These are phyloP conservation scores for Oryzias celebensis DNA, from an alignment of 2,113 vertebrate species.

Conservation along the genomic window DNA sequence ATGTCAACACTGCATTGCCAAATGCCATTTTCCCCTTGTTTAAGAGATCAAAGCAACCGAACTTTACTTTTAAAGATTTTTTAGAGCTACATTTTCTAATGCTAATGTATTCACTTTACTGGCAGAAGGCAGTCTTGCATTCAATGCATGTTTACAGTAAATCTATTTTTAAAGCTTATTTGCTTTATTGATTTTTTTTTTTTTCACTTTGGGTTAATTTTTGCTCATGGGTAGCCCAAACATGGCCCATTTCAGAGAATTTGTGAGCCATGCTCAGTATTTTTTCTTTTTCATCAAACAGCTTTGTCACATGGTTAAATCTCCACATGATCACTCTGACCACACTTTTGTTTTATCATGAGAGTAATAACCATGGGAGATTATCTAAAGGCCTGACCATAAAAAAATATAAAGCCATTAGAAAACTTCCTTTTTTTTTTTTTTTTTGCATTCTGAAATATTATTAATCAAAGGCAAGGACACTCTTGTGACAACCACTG, in stretches of 20 bases:
- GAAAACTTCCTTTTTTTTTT: not conserved
- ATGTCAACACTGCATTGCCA: no score
- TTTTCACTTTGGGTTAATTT: constrained; percentile 29
- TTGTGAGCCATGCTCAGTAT: no score
- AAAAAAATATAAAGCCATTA: not conserved
- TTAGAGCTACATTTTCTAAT: no score
- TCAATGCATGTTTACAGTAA: not conserved
- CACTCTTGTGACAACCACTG: no score
- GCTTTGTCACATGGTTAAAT: no score
- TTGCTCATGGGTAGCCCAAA: constrained; percentile 7
- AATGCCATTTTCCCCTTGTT: no score
- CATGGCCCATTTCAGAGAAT: no score
- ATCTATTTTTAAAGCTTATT: constrained; percentile 49
- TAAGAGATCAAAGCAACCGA: no score
- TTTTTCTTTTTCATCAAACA: not conserved
- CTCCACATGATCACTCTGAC: not conserved
- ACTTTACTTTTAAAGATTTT: no score
- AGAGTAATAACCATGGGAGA: not conserved
- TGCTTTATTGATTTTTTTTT: constrained; percentile 34
- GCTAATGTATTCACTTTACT: not conserved
- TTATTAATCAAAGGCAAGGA: no score
- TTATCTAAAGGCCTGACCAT: not conserved
- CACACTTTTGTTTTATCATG: not conserved
- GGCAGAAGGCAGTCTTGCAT: not conserved
- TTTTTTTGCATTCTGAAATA: no score